A percentile compares a stretch with the other conserved stretches of the same genome.
Conservation (phyloP, 2,797 vertebrate genomes). For the Vipera ursinii region DNA sequence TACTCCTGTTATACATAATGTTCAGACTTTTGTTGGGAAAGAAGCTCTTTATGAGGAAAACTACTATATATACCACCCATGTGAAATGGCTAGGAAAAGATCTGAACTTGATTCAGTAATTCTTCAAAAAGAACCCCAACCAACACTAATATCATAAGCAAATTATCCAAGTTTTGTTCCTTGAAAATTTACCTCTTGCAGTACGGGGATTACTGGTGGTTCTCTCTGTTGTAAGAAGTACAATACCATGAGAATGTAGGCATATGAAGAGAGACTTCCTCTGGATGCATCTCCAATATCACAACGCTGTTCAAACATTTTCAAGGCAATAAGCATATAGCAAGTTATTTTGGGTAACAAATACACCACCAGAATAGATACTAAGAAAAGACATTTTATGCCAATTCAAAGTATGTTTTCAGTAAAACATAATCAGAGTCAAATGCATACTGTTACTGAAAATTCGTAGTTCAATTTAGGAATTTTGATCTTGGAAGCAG, state of each 20-base stretch:
- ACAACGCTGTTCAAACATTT: constrained; percentile 81
- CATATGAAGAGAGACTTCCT: constrained; percentile 96
- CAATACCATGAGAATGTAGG: constrained; percentile 98
- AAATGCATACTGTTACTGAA: neutral
- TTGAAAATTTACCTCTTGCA: constrained; percentile 86
- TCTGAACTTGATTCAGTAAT: constrained; percentile 39
- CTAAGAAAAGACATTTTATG: constrained; percentile 35
- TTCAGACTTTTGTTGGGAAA: neutral
- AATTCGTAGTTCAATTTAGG: neutral
- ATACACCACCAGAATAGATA: constrained; percentile 3
- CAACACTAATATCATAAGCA: constrained; percentile 19
- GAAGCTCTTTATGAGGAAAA: neutral
- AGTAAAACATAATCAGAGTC: neutral
- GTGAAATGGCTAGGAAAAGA: neutral
- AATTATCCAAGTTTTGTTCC: constrained; percentile 2
- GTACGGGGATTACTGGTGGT: constrained; percentile 93
- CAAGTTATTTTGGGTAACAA: constrained; percentile 9
- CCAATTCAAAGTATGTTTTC: neutral
- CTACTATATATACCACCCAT: neutral
- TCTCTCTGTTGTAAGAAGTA: constrained; percentile 97
- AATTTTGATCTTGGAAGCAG: neutral
- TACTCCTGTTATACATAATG: neutral
- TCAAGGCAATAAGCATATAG: constrained; percentile 33
- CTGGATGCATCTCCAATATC: constrained; percentile 98
- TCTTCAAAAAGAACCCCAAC: constrained; percentile 15